Percentiles rank a stretch among this genome's conserved stretches.
Conservation (phyloP, 1,140 invertebrate genomes). For the Danaus melanippus region DNA sequence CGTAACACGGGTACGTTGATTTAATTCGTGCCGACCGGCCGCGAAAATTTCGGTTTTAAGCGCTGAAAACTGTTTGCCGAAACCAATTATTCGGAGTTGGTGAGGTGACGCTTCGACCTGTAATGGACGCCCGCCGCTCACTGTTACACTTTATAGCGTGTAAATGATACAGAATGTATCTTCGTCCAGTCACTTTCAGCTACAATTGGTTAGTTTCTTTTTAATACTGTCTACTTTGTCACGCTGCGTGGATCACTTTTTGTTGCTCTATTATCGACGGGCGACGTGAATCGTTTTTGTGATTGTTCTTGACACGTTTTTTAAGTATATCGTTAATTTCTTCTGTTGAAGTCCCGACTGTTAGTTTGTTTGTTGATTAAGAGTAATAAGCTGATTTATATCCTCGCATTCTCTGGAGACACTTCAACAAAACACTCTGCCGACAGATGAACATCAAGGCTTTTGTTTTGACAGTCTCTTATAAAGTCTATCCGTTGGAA, state of each 20-base stretch:
- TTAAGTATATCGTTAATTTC: too few species aligned
- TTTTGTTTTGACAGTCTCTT: conserved; percentile 14
- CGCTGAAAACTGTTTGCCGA: conserved; percentile 13
- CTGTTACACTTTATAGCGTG: conserved; percentile 22
- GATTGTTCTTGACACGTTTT: too few species aligned
- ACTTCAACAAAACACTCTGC: neutral
- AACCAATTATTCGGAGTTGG: conserved; percentile 23
- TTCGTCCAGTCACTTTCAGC: conserved; percentile 5
- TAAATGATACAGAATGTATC: conserved; percentile 18
- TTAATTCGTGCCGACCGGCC: conserved; percentile 35
- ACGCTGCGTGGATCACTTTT: neutral
- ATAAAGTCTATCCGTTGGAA: conserved; percentile 13
- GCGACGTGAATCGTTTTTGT: too few species aligned
- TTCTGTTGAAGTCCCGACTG: too few species aligned
- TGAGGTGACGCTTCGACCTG: conserved; percentile 10
- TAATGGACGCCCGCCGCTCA: conserved; percentile 16
- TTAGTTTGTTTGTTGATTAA: too few species aligned
- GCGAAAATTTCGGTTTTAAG: conserved; percentile 6
- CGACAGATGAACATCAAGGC: conserved; percentile 1
- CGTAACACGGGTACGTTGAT: conserved; percentile 33
- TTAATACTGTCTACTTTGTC: neutral
- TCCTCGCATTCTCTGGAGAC: too few species aligned
- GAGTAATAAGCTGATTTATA: too few species aligned
- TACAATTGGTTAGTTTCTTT: conserved; percentile 5
- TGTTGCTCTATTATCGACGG: conserved; percentile 4